Evolutionary conservation across 2,888 invertebrate genomes (phyloP).

Genomic region (Agrotis clavis): DNA sequence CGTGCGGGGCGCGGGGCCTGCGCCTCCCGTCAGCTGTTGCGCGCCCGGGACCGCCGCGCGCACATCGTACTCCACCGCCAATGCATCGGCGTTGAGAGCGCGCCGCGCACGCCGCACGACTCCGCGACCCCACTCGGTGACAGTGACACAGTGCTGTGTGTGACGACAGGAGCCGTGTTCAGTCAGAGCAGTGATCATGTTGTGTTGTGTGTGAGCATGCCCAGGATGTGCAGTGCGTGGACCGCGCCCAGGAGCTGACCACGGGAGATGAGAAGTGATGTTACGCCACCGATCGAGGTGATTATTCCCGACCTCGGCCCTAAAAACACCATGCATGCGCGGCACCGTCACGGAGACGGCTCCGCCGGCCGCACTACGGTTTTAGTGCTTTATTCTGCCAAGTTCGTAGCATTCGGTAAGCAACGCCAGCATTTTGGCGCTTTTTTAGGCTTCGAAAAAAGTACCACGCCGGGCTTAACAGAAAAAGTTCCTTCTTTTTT

Average conservation of each 20-base stretch:
- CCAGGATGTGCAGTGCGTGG: conserved; percentile 83
- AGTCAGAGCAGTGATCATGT: conserved; percentile 67
- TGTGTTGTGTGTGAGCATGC: conserved; percentile 81
- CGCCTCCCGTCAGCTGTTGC: conserved; percentile 91
- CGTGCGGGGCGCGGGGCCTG: conserved; percentile 78
- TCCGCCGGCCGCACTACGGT: conserved; percentile 58
- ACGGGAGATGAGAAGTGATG: conserved; percentile 88
- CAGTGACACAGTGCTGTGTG: conserved; percentile 82
- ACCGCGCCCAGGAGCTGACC: conserved; percentile 86
- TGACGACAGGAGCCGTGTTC: conserved; percentile 71
- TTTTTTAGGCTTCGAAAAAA: conserved; percentile 77
- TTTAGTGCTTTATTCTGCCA: conserved; percentile 59
- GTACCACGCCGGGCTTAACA: conserved; percentile 65
- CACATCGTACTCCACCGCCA: conserved; percentile 81
- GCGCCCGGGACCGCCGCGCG: conserved; percentile 88
- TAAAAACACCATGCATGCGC: conserved; percentile 84
- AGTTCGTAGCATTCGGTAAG: conserved; percentile 80
- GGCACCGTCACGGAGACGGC: conserved; percentile 77
- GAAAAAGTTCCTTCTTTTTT: conserved; percentile 71
- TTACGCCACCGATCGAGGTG: conserved; percentile 91
- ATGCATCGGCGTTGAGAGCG: conserved; percentile 89
- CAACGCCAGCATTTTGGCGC: conserved; percentile 77
- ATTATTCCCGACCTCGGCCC: conserved; percentile 87
- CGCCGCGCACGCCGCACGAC: conserved; percentile 84
- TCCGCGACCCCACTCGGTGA: conserved; percentile 69